phyloP scores from a whole-genome alignment of 2,113 vertebrate genomes.

The Rhinopomastus cyanomelas region DNA sequence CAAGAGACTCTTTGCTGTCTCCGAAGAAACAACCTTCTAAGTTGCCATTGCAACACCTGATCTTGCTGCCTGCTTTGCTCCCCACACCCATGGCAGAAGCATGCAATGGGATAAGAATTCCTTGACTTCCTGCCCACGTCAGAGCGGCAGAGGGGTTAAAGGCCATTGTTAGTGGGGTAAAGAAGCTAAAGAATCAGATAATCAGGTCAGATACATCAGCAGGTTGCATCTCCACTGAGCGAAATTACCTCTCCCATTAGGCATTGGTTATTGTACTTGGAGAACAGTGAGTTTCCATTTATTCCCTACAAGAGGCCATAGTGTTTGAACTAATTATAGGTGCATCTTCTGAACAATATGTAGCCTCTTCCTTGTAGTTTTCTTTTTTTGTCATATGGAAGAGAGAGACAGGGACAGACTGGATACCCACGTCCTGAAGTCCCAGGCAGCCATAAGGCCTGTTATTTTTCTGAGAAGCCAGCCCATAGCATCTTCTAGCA shows the following conservation, averaged over 20 bases:
- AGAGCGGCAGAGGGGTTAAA: background rate
- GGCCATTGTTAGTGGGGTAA: background rate
- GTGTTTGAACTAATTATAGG: background rate
- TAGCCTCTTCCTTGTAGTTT: background rate
- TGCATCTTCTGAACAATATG: background rate
- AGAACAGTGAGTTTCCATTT: background rate
- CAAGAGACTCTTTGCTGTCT: background rate
- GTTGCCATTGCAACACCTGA: background rate
- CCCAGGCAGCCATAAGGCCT: background rate
- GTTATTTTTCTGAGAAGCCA: background rate
- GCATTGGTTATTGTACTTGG: background rate
- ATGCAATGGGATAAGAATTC: background rate
- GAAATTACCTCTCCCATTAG: background rate
- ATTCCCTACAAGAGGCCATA: background rate
- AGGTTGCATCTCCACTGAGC: background rate
- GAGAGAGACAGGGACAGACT: background rate
- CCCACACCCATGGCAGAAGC: background rate
- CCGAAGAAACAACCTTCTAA: background rate
- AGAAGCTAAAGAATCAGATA: background rate
- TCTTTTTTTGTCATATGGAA: background rate
- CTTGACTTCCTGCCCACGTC: background rate
- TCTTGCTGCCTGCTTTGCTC: background rate
- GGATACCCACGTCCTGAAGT: background rate
- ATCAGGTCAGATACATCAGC: background rate
- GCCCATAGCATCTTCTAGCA: background rate